Evolutionary conservation across 2,888 invertebrate species (phyloP).

Genomic region (Pseudococcus longispinus): DNA sequence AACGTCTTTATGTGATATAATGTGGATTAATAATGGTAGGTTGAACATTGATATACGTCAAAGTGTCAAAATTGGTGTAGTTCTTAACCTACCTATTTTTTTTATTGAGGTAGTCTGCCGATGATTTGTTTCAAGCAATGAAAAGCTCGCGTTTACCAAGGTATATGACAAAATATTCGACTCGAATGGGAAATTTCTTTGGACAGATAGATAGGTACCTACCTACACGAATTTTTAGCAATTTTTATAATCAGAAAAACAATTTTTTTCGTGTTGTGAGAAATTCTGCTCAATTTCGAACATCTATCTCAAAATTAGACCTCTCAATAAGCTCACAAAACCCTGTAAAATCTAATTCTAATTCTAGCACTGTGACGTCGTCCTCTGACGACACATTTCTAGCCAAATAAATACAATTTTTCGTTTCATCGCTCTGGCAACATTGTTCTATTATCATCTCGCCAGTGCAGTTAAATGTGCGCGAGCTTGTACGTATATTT

Average conservation of each 20-base stretch:
- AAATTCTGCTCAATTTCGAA: not conserved
- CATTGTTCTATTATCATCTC: slow-evolving; percentile 16
- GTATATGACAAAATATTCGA: not conserved
- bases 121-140: not conserved
- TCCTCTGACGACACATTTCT: not conserved
- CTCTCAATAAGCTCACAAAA: not conserved
- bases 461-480: slow-evolving; percentile 3
- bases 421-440: not conserved
- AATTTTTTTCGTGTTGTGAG: not conserved
- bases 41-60: not conserved
- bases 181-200: not conserved
- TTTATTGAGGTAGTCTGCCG: not conserved
- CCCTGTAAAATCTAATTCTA: not conserved
- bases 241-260: not conserved
- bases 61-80: not conserved
- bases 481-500: not conserved
- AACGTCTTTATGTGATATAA: not conserved
- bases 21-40: not conserved
- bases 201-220: not conserved
- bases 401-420: not conserved
- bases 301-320: not conserved
- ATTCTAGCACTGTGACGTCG: not conserved
- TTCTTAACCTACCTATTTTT: not conserved
- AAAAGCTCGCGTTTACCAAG: not conserved
- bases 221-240: not conserved